Base-by-base conservation (phyloP, 2,113 vertebrate genomes). In the Melanocharis versteri region DNA sequence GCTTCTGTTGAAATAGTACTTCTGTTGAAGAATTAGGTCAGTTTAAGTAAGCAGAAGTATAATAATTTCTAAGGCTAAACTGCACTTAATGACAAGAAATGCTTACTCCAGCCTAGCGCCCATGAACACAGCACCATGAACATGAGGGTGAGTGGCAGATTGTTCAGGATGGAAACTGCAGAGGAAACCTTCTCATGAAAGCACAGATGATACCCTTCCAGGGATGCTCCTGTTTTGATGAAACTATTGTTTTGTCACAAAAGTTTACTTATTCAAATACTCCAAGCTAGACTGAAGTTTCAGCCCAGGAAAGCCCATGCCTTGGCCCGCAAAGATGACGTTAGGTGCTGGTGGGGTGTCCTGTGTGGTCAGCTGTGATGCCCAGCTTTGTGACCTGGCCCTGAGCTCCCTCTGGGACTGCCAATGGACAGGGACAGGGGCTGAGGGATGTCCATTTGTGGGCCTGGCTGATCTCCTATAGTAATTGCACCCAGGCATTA, bases 371-470 rank as follows among this genome's bases (percentile, higher is more conserved):
- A 93, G 7, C 35, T 87, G 18, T 81, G 35, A 45, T 54, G 33
- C 3, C 15, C 37, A 65, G 15, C 6, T 8, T 14, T 0, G 0
- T n/a, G 8, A 27, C 20, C 11, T 37, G 17, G 7, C 13, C 14
- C 9, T 30, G 31, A 72, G 13, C 18, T 64, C 11, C 11, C 62
- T 18, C 10, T 37, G 60, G 21, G 11, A 48, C 11, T 33, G 51
- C 23, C 0, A 1, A 27, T 6, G 7, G 7, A 10, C 1, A 1
- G 24, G 4, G 6, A 33, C 6, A 48, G 48, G 8, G 64, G 7
- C 45, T 73, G 18, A 47, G 21, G 7, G 5, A 47, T 31, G n/a
- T 37, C n/a, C 5, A 10, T 61, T 51, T 51, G 54, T 87, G 33
- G 7, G 78, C 37, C n/a, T 51, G 16, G 13, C 10, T 37, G 7